Base-by-base conservation (phyloP, 2,888 invertebrate genomes). In the Heliconius erato region DNA sequence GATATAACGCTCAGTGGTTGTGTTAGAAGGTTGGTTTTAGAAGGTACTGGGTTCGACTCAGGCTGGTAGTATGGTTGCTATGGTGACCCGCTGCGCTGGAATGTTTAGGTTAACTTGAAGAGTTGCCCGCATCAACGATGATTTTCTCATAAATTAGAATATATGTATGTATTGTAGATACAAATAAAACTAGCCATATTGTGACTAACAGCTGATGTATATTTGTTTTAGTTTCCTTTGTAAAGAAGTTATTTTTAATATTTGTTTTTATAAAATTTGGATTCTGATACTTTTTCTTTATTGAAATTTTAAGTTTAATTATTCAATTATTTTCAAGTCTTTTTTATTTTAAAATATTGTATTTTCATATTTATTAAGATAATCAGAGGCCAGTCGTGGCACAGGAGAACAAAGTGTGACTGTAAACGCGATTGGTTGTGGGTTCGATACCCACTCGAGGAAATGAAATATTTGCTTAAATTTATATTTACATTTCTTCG, bases 61-160 rank as follows among this genome's bases (percentile, higher is more conserved):
- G 86, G 88, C 88, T 88, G 87, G 90, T 87, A 85, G 90, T 89
- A 90, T 88, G 88, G 97, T 97, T 94, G 93, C 96, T 95, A 97
- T 97, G 96, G 96, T 94, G 95, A 97, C 97, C 89, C 89, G 91
- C 90, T 89, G 92, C 92, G 92, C 91, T 93, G 94, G 94, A 94
- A 94, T 94, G 84, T 81, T 83, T 84, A 83, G 84, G 81, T 87
- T 87, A 88, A 87, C 89, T 87, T 87, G 88, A 85, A 90, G 93
- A 91, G 93, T 92, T 94, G 91, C 92, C 91, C 89, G 91, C 89
- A 90, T 89, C 87, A 88, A 87, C 90, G 89, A 89, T 89, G 91
- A 92, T 93, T 92, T 94, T 92, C 92, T 69, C 91, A 92, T 88
- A 88, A 88, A 87, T 87, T 82, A 83, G 93, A 92, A 94, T 93